A percentile compares a stretch with the other conserved stretches of the same genome.
Evolutionary conservation across 2,888 invertebrate species (phyloP).

Genomic region (Monoplex corrugatus): DNA sequence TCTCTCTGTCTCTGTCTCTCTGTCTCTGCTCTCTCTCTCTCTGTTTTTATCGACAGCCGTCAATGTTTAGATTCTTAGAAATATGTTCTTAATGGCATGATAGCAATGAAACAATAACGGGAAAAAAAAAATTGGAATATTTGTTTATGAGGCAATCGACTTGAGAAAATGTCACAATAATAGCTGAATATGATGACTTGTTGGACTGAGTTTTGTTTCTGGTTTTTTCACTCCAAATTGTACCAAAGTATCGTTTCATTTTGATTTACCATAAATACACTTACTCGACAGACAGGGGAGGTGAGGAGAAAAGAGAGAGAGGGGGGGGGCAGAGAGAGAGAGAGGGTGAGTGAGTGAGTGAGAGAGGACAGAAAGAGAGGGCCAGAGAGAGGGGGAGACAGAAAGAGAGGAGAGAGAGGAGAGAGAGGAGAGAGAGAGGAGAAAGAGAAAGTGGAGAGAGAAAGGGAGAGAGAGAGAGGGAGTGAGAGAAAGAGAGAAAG

Average conservation of each 20-base stretch:
- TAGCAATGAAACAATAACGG: no score
- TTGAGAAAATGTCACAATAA: no score
- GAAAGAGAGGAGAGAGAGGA: neutral
- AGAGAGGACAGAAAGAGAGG: neutral
- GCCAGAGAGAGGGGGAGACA: neutral
- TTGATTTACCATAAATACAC: no score
- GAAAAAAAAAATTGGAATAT: no score
- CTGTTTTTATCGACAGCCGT: neutral
- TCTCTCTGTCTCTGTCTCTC: neutral
- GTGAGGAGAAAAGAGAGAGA: neutral
- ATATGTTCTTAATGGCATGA: no score
- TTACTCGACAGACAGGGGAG: no score
- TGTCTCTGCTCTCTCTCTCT: neutral
- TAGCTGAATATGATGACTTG: no score
- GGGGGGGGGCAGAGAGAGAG: neutral
- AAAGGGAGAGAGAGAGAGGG: constrained; percentile 33
- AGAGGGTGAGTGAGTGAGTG: neutral
- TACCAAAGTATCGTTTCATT: no score
- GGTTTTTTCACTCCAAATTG: no score
- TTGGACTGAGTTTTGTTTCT: no score
- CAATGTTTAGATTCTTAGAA: no score
- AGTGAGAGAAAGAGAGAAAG: constrained; percentile 30
- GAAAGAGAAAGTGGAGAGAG: neutral
- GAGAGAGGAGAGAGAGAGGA: neutral
- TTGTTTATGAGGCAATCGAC: no score